These are phyloP conservation scores for Lanius collurio DNA, from an alignment of 2,113 vertebrate genomes.

Conservation along the genomic window DNA sequence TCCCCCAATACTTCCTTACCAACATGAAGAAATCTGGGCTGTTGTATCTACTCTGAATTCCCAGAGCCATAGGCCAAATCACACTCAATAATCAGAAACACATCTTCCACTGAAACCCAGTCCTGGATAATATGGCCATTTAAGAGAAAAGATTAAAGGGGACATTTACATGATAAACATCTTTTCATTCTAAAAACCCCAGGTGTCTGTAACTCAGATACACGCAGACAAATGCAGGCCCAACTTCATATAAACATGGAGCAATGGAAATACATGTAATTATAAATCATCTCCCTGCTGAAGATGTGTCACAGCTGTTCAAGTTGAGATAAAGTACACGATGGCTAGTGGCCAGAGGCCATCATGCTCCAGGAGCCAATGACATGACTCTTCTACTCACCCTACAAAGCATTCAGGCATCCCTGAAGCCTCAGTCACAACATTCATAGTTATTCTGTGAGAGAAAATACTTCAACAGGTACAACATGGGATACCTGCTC, in stretches of 20 bases:
- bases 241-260: not conserved
- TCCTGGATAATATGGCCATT: not conserved
- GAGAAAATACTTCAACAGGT: not conserved
- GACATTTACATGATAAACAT: not conserved
- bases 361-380: not conserved
- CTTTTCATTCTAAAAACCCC: not conserved
- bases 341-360: not conserved
- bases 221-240: not conserved
- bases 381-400: not conserved
- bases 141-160: not conserved
- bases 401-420: not conserved
- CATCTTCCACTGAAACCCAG: not conserved
- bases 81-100: not conserved
- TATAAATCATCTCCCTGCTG: not conserved
- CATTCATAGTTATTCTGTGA: not conserved
- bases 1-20: not conserved
- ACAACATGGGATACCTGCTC: not conserved
- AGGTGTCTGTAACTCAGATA: not conserved
- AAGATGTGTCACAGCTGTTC: not conserved
- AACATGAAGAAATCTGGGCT: not conserved
- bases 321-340: not conserved
- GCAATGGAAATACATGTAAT: not conserved
- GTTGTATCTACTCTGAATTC: not conserved
- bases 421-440: accelerated
- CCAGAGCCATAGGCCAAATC: accelerated